These are phyloP conservation scores for cattle (Bos taurus) DNA, from an alignment of 2,113 vertebrate species.

Conservation along the genomic window DNA sequence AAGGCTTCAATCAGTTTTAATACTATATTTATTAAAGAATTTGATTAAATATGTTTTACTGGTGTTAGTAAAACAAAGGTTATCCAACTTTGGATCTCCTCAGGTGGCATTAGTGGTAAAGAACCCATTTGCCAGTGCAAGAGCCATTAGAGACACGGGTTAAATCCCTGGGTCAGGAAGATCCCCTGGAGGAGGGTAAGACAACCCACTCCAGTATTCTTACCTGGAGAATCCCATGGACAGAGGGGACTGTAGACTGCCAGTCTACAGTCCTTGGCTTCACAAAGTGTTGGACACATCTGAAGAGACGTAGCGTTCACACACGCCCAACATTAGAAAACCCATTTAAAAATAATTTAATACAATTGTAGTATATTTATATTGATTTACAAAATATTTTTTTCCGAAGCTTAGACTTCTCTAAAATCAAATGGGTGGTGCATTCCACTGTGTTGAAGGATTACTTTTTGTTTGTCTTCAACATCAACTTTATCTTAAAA, in stretches of 20 bases:
- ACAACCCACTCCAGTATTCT: neutral
- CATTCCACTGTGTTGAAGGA: neutral
- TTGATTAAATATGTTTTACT: neutral
- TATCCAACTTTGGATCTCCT: neutral
- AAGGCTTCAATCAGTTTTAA: neutral
- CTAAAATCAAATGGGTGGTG: neutral
- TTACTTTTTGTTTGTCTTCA: neutral
- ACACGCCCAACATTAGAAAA: neutral
- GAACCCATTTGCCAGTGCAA: neutral
- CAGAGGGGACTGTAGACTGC: neutral
- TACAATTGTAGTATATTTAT: neutral
- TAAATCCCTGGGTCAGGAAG: neutral
- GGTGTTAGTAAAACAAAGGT: neutral
- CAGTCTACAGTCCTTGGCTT: neutral
- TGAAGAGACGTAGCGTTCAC: neutral
- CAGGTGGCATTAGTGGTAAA: neutral
- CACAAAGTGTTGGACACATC: rapidly evolving
- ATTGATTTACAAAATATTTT: neutral
- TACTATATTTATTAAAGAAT: neutral
- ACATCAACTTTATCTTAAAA: neutral
- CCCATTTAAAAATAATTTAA: neutral
- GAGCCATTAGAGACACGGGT: neutral
- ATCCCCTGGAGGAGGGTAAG: neutral
- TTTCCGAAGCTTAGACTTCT: neutral
- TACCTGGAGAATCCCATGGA: neutral